These are phyloP conservation scores for Camponotus vicinus DNA, from an alignment of 1,140 invertebrate genomes.

Conservation along the genomic window DNA sequence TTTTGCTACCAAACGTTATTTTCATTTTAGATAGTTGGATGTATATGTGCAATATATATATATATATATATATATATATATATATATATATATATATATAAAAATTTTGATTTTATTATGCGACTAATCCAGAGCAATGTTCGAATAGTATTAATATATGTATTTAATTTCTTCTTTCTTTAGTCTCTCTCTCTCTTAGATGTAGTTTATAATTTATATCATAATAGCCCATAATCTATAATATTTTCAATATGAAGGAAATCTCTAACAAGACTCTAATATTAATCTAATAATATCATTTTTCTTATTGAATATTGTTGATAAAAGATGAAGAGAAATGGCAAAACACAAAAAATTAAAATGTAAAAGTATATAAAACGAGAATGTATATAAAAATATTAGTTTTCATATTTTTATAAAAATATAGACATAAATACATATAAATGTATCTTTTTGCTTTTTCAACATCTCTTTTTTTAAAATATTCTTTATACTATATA, in stretches of 20 bases:
- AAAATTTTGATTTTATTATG: neutral
- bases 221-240: no score
- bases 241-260: neutral
- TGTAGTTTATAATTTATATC: no score
- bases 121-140: neutral
- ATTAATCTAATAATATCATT: neutral
- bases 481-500: neutral
- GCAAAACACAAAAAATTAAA: neutral
- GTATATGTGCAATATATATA: no score
- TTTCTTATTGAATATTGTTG: neutral
- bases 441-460: neutral
- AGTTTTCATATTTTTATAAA: neutral
- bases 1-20: neutral
- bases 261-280: neutral
- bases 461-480: neutral
- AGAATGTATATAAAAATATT: neutral
- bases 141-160: no score
- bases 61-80: neutral
- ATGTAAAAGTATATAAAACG: neutral
- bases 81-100: no score
- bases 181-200: no score
- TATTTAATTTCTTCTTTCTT: no score
- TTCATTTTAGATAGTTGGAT: neutral
- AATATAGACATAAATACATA: no score
- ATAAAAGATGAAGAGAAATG: neutral